Base-by-base conservation (phyloP, 2,113 vertebrate genomes). In the Apteryx mantelli region DNA sequence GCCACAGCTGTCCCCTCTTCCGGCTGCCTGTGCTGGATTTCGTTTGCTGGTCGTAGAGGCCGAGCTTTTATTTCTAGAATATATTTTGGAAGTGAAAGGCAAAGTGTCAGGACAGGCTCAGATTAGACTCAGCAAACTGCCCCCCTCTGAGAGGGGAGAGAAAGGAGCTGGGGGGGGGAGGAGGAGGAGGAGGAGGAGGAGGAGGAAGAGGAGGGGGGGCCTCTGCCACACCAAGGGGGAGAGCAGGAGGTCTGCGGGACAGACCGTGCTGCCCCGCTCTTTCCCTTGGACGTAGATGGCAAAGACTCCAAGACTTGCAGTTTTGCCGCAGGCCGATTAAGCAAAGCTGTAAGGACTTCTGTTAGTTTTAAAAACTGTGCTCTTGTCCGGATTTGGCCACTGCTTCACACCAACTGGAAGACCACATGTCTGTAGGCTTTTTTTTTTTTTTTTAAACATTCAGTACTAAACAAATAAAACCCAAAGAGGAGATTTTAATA, bases 221-320 rank as follows among this genome's bases (percentile, higher is more conserved):
- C 16, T 1, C 0, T 7, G 61, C 40, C 10, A 7, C 1, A 36
- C 50, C 0, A 11, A 48, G 22, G 18, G 46, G 6, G 4, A 1
- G 30, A 69, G 73, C 3, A 8, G 40, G 34, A 56, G 12, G 9
- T 8, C 30, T 7, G 50, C 1, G 7, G 58, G n/a, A 74, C 1
- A 5, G 25, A 21, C 28, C 11, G 42, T 38, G 32, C 48, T 64
- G 64, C 74, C 52, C 9, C 5, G 1, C 26, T 85, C 4, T 58
- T 76, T 20, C 68, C 32, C 52, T 58, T 48, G 9, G 17, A 48
- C 6, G 18, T 7, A 18, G 18, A 18, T 18, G 18, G 48, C 71
- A 66, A 46, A 30, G 21, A 9, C 55, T 75, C n/a, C 28, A 14
- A 30, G 36, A 20, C 25, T 66, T 42, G 56, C 36, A 22, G 44